These are phyloP conservation scores for Lysandra coridon DNA, from an alignment of 2,888 invertebrate genomes.

Conservation along the genomic window DNA sequence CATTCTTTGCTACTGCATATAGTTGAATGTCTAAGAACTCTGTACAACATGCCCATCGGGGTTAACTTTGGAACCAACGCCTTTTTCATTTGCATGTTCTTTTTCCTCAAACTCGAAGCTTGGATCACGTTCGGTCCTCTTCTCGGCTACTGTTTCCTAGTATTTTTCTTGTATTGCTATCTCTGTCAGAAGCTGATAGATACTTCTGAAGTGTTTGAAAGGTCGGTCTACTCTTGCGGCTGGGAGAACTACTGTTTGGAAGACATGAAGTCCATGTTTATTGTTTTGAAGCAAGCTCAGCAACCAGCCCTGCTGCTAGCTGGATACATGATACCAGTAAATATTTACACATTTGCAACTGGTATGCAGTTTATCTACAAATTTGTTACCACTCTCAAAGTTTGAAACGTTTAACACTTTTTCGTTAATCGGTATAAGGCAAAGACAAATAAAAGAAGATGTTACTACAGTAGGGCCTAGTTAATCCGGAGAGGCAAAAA, in stretches of 20 bases:
- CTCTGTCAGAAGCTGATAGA: conserved; percentile 62
- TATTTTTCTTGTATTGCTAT: conserved; percentile 67
- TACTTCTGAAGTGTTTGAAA: conserved; percentile 60
- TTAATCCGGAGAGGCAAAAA: too few relatives aligned
- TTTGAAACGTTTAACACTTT: conserved; percentile 42
- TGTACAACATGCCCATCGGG: conserved; percentile 65
- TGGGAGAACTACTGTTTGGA: conserved; percentile 64
- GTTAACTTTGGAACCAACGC: conserved; percentile 64
- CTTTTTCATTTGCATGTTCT: conserved; percentile 59
- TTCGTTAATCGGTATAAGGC: too few relatives aligned
- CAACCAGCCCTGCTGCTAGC: conserved; percentile 59
- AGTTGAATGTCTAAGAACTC: conserved; percentile 50
- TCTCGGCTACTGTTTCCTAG: conserved; percentile 57
- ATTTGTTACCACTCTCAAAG: conserved; percentile 65
- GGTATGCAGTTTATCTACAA: conserved; percentile 64
- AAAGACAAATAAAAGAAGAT: not conserved
- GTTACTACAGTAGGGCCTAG: not conserved
- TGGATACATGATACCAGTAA: conserved; percentile 66
- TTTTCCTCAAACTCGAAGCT: conserved; percentile 57
- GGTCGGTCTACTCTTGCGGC: conserved; percentile 63
- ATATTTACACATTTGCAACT: conserved; percentile 66
- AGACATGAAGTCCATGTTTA: conserved; percentile 55
- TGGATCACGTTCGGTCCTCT: conserved; percentile 59
- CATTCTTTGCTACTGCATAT: conserved; percentile 53
- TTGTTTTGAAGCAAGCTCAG: conserved; percentile 63